These are phyloP conservation scores for Chauna torquata DNA, from an alignment of 2,113 vertebrate species.

Conservation along the genomic window DNA sequence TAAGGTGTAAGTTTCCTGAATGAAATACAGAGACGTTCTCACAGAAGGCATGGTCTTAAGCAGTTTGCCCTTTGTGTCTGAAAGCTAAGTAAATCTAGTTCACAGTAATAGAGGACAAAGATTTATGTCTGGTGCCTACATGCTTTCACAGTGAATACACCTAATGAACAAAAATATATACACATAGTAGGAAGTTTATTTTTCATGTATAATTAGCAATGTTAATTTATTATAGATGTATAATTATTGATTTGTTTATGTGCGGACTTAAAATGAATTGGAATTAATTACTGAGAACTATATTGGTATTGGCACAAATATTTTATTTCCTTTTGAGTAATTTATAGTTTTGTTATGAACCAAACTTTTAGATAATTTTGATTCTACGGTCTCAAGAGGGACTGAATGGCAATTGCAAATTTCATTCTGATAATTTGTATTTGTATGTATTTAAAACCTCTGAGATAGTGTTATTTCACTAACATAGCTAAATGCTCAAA, in stretches of 20 bases:
- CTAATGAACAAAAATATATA: background rate
- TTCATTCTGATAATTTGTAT: background rate
- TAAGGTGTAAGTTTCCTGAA: background rate
- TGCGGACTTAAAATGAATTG: background rate
- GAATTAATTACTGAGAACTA: background rate
- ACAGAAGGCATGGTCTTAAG: background rate
- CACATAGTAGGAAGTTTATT: background rate
- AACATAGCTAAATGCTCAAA: background rate
- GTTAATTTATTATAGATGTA: background rate
- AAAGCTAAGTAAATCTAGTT: background rate
- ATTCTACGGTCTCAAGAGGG: background rate
- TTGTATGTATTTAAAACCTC: background rate
- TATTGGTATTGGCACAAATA: background rate
- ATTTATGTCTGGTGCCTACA: background rate
- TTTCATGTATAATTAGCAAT: background rate
- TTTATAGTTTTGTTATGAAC: constrained; percentile 7
- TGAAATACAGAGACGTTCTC: background rate
- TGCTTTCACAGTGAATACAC: background rate
- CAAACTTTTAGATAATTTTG: background rate
- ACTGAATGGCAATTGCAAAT: background rate
- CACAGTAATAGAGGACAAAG: constrained; percentile 2
- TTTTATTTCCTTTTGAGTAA: constrained; percentile 13
- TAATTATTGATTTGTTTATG: background rate
- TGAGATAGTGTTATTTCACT: background rate
- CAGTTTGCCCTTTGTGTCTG: background rate